A percentile compares a stretch with the other conserved stretches of the same genome.
These are phyloP conservation scores for Porites lobata DNA, from an alignment of 92 coral and sea anemone species.

Conservation along the genomic window DNA sequence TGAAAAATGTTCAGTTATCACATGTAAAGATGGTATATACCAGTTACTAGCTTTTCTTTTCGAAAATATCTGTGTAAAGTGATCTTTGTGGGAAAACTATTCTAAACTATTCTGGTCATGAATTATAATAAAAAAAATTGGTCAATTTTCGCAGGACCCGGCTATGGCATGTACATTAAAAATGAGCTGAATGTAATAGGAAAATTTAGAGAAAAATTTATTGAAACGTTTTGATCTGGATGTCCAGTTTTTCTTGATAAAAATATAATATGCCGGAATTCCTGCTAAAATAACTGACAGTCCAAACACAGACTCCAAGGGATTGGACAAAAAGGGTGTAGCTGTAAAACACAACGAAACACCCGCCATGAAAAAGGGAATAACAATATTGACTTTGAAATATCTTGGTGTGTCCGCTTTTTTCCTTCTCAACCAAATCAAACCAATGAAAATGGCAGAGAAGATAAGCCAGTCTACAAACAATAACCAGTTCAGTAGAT, in stretches of 20 bases:
- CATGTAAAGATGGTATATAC: too few relatives aligned
- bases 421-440: slow-evolving; percentile 74
- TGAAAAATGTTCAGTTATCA: too few relatives aligned
- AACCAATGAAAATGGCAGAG: slow-evolving; percentile 67
- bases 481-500: slow-evolving; percentile 77
- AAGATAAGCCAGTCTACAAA: slow-evolving; percentile 79
- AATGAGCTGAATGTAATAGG: slow-evolving; percentile 31
- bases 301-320: slow-evolving; percentile 74
- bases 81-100: too few relatives aligned
- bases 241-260: slow-evolving; percentile 56
- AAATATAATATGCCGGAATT: slow-evolving; percentile 75
- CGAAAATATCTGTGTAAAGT: too few relatives aligned
- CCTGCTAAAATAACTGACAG: slow-evolving; percentile 75
- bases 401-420: slow-evolving; percentile 57
- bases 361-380: slow-evolving; percentile 72
- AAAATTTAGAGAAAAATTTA: slow-evolving; percentile 2
- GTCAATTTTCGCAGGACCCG: not conserved
- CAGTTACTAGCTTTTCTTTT: too few relatives aligned
- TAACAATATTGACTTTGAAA: slow-evolving; percentile 67
- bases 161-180: slow-evolving; percentile 16
- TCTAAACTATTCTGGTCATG: not conserved
- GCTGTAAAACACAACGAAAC: slow-evolving; percentile 73
- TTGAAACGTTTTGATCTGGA: slow-evolving; percentile 21
- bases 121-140: not conserved
- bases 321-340: slow-evolving; percentile 81